Evolutionary conservation across 2,888 invertebrate genomes (phyloP).

Genomic region (Ariolimax columbianus): DNA sequence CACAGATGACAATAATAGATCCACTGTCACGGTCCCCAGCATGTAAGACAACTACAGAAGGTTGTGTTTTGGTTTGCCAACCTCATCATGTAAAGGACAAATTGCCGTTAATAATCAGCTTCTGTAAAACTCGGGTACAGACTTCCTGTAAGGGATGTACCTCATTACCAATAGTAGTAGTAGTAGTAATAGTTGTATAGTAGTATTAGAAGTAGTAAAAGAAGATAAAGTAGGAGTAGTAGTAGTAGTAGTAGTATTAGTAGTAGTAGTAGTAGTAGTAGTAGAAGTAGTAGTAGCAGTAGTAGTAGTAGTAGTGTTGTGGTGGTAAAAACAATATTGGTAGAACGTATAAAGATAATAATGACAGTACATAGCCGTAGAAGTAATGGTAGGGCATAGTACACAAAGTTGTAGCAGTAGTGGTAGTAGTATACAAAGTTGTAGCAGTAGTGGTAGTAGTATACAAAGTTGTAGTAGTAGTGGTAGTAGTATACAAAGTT

Average conservation of each 20-base stretch:
- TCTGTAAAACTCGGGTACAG: too few species aligned
- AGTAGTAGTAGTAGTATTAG: neutral
- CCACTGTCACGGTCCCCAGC: too few species aligned
- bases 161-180: too few species aligned
- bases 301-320: constrained; percentile 1
- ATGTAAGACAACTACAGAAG: too few species aligned
- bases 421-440: neutral
- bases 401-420: neutral
- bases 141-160: too few species aligned
- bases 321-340: neutral
- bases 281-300: neutral
- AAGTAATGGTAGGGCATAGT: neutral
- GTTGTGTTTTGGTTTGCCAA: too few species aligned
- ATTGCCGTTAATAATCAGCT: too few species aligned
- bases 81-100: too few species aligned
- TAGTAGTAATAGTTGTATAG: too few species aligned
- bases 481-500: neutral
- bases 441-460: neutral
- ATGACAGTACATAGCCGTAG: neutral
- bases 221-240: too few species aligned
- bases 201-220: too few species aligned
- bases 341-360: neutral
- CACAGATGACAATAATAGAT: too few species aligned
- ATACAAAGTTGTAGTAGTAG: neutral
- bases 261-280: constrained; percentile 18